Conservation (phyloP, 2,113 vertebrate species). For the Campylorhamphus procurvoides region DNA sequence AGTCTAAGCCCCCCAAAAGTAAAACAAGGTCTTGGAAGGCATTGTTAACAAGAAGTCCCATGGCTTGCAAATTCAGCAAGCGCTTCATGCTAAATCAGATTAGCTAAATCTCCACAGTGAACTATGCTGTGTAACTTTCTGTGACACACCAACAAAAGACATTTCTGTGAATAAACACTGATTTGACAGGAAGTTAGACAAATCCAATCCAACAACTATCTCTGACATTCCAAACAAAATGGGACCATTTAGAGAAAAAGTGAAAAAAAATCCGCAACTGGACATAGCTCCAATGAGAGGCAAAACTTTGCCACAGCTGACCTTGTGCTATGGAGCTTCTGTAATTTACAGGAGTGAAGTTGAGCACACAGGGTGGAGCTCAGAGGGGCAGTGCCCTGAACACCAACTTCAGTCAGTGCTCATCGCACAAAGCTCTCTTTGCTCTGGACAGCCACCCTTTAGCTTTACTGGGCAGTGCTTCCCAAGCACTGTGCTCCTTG, state of each 20-base stretch:
- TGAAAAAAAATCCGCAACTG: rapidly evolving
- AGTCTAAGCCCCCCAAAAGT: not conserved
- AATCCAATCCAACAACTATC: not conserved
- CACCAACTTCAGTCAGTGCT: rapidly evolving
- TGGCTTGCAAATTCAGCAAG: not conserved
- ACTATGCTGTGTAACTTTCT: not conserved
- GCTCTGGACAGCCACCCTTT: not conserved
- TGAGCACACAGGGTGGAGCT: not conserved
- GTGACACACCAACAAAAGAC: conserved; percentile 16
- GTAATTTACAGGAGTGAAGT: not conserved
- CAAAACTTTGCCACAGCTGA: not conserved
- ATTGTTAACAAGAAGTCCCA: not conserved
- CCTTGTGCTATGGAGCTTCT: not conserved
- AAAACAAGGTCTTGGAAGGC: not conserved
- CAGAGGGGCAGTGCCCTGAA: not conserved
- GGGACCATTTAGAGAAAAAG: not conserved
- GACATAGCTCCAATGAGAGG: not conserved
- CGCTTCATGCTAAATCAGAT: not conserved
- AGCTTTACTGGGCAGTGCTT: not conserved
- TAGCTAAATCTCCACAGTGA: not conserved
- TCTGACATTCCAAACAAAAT: conserved; percentile 15
- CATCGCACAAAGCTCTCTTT: not conserved
- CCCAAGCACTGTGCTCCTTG: not conserved
- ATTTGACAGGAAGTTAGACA: conserved; percentile 47
- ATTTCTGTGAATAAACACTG: conserved; percentile 42